phyloP scores from a whole-genome alignment of 1,140 invertebrate species.

The Caerostris extrusa region DNA sequence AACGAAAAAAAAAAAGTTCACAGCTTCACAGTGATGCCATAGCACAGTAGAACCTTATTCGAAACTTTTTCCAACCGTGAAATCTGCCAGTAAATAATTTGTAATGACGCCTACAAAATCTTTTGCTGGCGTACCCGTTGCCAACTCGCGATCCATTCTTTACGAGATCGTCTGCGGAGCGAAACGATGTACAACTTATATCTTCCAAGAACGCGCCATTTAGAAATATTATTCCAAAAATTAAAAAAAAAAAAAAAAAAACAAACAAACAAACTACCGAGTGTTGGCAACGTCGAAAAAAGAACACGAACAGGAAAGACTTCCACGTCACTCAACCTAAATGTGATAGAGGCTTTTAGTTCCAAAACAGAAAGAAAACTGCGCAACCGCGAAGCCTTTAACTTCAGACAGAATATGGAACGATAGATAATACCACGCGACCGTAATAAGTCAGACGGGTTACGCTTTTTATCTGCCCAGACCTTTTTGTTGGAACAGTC shows the following conservation, averaged over 20 bases:
- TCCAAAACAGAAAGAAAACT: too few relatives aligned
- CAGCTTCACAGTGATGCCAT: too few relatives aligned
- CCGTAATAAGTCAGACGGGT: not conserved
- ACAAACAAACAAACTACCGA: not conserved
- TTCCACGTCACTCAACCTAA: not conserved
- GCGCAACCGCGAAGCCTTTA: not conserved
- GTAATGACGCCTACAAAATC: not conserved
- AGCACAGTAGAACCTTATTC: too few relatives aligned
- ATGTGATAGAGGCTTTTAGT: not conserved
- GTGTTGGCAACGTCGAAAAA: slow-evolving; percentile 6
- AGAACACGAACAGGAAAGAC: not conserved
- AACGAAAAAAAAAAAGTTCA: too few relatives aligned
- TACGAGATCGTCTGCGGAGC: not conserved
- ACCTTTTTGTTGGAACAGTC: not conserved
- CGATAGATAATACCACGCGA: not conserved
- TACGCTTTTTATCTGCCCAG: not conserved
- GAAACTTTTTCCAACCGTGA: too few relatives aligned
- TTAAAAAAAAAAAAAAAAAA: not conserved
- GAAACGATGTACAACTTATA: not conserved
- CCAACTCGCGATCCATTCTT: not conserved
- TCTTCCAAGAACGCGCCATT: not conserved
- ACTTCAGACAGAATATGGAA: not conserved
- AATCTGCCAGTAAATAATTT: not conserved
- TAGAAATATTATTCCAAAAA: not conserved
- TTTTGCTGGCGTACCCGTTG: not conserved